phyloP scores from a whole-genome alignment of 1,140 invertebrate genomes.

The Colletes latitarsis region DNA sequence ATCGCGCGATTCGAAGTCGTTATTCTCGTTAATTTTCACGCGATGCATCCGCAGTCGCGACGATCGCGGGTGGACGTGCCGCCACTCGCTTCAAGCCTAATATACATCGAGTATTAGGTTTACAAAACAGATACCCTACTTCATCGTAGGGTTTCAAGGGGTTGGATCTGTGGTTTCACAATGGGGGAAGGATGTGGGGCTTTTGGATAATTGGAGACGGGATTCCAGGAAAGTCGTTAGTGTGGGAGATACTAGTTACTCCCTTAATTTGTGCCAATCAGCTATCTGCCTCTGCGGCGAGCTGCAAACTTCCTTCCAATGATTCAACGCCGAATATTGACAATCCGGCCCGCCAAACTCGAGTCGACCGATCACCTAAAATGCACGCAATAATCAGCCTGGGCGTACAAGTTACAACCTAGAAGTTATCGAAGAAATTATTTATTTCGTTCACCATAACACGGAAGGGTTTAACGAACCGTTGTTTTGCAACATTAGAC shows the following conservation, averaged over 20 bases:
- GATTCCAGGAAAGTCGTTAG: conserved; percentile 39
- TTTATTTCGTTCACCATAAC: too few relatives aligned
- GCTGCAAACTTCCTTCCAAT: conserved; percentile 98
- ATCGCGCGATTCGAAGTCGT: background rate
- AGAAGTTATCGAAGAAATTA: too few relatives aligned
- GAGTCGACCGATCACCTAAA: conserved; percentile 94
- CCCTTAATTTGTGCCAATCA: conserved; percentile 98
- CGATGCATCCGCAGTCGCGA: conserved; percentile 29
- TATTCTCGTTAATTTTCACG: background rate
- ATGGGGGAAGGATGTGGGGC: conserved; percentile 37
- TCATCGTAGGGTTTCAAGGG: conserved; percentile 52
- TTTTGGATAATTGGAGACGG: conserved; percentile 44
- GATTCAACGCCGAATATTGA: conserved; percentile 91
- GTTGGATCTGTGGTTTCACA: conserved; percentile 50
- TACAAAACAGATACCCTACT: conserved; percentile 69
- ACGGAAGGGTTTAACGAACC: too few relatives aligned
- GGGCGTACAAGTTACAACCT: too few relatives aligned
- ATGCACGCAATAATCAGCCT: background rate
- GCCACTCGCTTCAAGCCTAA: conserved; percentile 60
- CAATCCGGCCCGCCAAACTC: conserved; percentile 92
- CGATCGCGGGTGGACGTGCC: conserved; percentile 57
- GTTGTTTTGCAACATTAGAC: too few relatives aligned
- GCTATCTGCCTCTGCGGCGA: conserved; percentile 98
- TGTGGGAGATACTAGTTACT: conserved; percentile 83
- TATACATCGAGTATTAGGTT: conserved; percentile 69